phyloP scores from a whole-genome alignment of 2,113 vertebrate species.

The Physeter macrocephalus region DNA sequence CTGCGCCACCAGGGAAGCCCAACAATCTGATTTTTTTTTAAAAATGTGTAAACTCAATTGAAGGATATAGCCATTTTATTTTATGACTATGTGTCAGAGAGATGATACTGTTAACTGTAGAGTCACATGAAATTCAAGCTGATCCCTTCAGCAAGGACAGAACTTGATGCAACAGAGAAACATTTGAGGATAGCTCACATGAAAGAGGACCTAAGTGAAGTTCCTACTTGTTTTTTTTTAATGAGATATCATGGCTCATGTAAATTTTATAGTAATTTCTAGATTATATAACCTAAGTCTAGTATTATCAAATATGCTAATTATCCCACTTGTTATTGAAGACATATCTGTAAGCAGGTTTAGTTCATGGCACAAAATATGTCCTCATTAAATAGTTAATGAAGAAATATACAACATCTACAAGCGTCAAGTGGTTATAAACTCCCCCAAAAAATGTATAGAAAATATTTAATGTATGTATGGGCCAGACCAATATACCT shows the following conservation, averaged over 20 bases:
- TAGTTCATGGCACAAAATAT: neutral
- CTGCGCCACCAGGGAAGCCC: too few species aligned
- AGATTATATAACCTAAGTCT: neutral
- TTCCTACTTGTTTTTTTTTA: neutral
- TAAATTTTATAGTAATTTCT: neutral
- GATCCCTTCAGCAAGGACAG: neutral
- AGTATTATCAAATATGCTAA: neutral
- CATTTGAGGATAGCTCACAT: neutral
- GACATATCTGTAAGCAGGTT: neutral
- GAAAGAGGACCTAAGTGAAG: neutral
- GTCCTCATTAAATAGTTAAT: neutral
- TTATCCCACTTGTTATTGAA: neutral
- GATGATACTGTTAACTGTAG: neutral
- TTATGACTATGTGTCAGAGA: neutral
- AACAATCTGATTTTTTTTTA: too few species aligned
- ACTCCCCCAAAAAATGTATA: neutral
- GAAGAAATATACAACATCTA: neutral
- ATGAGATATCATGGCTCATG: neutral
- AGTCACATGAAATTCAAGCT: neutral
- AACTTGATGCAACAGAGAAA: neutral
- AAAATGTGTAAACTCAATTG: constrained; percentile 20
- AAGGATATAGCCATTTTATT: constrained; percentile 9
- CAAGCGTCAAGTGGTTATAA: neutral
- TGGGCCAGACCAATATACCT: neutral
- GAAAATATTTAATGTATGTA: neutral